Evolutionary conservation across 2,888 invertebrate species (phyloP).

Genomic region (Teinopalpus imperialis): DNA sequence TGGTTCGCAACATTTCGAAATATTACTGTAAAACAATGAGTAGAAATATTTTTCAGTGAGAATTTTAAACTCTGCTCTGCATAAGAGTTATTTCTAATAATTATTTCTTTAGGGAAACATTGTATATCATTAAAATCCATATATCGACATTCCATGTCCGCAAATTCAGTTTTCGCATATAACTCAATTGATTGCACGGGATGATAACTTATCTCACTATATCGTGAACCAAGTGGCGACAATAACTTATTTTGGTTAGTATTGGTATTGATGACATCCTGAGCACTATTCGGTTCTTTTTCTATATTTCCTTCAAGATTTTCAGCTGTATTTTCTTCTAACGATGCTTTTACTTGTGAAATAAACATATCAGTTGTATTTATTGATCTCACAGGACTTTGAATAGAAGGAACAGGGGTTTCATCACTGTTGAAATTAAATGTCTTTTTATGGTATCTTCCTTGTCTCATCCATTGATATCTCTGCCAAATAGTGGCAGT

Average conservation of each 20-base stretch:
- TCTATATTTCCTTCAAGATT: neutral
- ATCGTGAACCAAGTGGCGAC: conserved; percentile 43
- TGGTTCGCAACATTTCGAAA: conserved; percentile 50
- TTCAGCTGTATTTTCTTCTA: conserved; percentile 32
- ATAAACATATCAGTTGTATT: conserved; percentile 9
- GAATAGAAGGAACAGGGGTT: conserved; percentile 20
- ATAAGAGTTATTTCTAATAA: conserved; percentile 37
- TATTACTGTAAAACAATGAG: conserved; percentile 46
- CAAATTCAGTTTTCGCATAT: conserved; percentile 25
- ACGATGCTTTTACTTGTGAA: conserved; percentile 9
- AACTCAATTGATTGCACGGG: conserved; percentile 22
- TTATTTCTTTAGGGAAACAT: conserved; percentile 46
- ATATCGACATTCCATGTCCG: conserved; percentile 38
- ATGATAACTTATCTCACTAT: conserved; percentile 35
- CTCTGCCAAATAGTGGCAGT: conserved; percentile 53
- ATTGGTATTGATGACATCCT: conserved; percentile 44
- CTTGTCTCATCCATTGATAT: conserved; percentile 13
- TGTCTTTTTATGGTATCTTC: neutral
- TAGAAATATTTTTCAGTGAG: conserved; percentile 47
- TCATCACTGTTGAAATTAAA: conserved; percentile 1
- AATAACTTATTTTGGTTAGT: conserved; percentile 54
- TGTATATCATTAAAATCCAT: conserved; percentile 39
- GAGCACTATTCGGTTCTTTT: neutral
- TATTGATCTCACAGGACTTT: neutral
- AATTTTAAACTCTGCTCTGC: conserved; percentile 50